These are phyloP conservation scores for Labroides dimidiatus DNA, from an alignment of 2,797 vertebrate species.

Conservation along the genomic window DNA sequence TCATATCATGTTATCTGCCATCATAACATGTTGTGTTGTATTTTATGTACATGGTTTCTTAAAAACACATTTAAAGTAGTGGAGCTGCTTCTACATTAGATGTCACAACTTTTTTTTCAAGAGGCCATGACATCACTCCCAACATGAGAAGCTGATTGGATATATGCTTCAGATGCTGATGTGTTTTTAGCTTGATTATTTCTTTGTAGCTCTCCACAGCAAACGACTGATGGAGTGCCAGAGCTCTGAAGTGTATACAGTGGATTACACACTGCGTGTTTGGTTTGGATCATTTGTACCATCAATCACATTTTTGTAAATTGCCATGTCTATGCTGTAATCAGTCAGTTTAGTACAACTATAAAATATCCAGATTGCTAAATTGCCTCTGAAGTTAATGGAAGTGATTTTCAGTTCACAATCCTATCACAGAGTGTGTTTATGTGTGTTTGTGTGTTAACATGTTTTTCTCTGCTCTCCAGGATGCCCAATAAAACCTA, in stretches of 20 bases:
- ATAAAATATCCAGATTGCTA: conserved; percentile 78
- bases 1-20: no score
- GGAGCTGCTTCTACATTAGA: no score
- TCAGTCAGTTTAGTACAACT: conserved; percentile 72
- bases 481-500: conserved; percentile 53
- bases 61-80: no score
- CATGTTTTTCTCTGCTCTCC: conserved; percentile 55
- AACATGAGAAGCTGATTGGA: not conserved
- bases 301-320: conserved; percentile 59
- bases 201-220: conserved; percentile 31
- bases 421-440: conserved; percentile 16
- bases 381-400: conserved; percentile 91
- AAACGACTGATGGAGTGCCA: conserved; percentile 46
- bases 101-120: not conserved
- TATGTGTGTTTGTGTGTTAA: conserved; percentile 18
- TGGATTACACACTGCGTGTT: conserved; percentile 40
- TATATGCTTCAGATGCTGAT: conserved; percentile 35
- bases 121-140: conserved; percentile 1
- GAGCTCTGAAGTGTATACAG: conserved; percentile 33
- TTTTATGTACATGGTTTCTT: no score
- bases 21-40: no score
- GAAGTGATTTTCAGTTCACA: conserved; percentile 56
- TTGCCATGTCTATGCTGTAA: conserved; percentile 53
- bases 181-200: conserved; percentile 50
- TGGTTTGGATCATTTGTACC: conserved; percentile 57